phyloP scores from a whole-genome alignment of 2,797 vertebrate species.

The Lagodon rhomboides region DNA sequence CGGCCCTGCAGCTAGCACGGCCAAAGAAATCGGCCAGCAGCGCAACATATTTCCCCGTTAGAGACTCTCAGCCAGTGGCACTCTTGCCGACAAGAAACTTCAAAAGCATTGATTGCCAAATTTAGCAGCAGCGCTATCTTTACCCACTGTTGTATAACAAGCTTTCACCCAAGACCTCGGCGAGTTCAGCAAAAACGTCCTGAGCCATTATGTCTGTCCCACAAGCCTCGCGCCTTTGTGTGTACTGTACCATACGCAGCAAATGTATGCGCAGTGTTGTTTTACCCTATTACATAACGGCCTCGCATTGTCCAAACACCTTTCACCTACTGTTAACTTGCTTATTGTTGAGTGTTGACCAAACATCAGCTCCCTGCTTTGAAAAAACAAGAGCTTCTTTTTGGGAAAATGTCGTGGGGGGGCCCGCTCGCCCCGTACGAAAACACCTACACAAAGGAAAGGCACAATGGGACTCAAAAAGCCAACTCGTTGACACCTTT shows the following conservation, averaged over 20 bases:
- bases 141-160: constrained; percentile 22
- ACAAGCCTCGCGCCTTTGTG: background rate
- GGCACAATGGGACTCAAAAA: constrained; percentile 56
- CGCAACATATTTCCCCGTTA: background rate
- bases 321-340: constrained; percentile 21
- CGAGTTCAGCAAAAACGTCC: constrained; percentile 6
- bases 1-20: background rate
- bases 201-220: background rate
- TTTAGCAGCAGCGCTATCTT: constrained; percentile 15
- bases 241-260: background rate
- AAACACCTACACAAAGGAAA: constrained; percentile 69
- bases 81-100: background rate
- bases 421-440: constrained; percentile 14
- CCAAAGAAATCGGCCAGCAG: background rate
- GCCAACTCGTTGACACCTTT: constrained; percentile 58
- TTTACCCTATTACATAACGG: constrained; percentile 51
- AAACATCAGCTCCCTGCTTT: constrained; percentile 48
- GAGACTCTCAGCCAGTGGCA: background rate
- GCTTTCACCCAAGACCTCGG: constrained; percentile 12
- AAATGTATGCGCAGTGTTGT: constrained; percentile 20
- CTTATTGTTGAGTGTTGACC: constrained; percentile 47
- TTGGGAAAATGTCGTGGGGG: constrained; percentile 52
- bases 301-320: constrained; percentile 25
- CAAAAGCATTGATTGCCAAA: constrained; percentile 15
- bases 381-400: constrained; percentile 47